These are phyloP conservation scores for Heteronetta atricapilla DNA, from an alignment of 2,113 vertebrate genomes.

Conservation along the genomic window DNA sequence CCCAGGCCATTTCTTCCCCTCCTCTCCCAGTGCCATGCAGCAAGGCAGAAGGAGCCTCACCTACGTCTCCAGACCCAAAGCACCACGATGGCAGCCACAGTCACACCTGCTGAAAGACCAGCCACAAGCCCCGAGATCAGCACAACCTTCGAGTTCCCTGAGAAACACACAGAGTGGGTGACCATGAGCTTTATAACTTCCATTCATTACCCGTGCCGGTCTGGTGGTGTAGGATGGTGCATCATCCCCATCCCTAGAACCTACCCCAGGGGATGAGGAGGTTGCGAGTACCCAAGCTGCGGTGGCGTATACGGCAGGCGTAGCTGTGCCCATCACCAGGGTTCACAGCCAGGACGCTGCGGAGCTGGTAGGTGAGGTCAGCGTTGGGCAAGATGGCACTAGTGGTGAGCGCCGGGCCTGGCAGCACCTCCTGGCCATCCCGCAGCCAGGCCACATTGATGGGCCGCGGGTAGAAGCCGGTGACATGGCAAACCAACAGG, in stretches of 20 bases:
- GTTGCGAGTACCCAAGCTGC: not conserved
- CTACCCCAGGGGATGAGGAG: slow-evolving; percentile 1
- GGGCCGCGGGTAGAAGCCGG: not conserved
- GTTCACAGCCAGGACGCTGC: not conserved
- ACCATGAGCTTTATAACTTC: not conserved
- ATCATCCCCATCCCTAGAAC: not conserved
- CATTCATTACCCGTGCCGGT: not conserved
- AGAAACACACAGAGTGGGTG: not conserved
- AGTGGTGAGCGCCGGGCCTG: not conserved
- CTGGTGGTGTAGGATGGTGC: rapidly evolving
- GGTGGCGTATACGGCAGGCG: not conserved
- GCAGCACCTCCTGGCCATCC: not conserved
- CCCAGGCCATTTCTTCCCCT: not conserved
- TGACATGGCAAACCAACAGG: not conserved
- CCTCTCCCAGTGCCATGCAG: not conserved
- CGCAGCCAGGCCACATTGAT: not conserved
- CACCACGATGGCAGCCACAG: rapidly evolving
- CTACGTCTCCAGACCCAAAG: not conserved
- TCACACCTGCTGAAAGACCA: not conserved
- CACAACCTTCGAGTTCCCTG: not conserved
- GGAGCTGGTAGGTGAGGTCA: not conserved
- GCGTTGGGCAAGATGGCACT: not conserved
- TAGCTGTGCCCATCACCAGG: not conserved
- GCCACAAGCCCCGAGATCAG: not conserved
- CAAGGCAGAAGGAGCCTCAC: not conserved